Base-by-base conservation (phyloP, 1,140 invertebrate genomes). In the Brachystomella parvula region DNA sequence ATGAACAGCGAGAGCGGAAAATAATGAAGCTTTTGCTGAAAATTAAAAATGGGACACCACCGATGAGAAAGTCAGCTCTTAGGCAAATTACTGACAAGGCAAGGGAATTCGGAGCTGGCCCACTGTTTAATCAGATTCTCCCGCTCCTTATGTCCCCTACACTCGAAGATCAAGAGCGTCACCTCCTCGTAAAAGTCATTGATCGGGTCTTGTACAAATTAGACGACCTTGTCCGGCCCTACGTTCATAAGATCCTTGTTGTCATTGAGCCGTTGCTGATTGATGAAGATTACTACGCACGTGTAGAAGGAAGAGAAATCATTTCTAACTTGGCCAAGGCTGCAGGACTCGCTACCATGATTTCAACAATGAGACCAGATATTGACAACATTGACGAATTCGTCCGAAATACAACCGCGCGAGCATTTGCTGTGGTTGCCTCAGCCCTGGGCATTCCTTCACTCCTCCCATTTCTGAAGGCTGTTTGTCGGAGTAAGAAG, bases 301-400 rank as follows among this genome's bases (percentile, higher is more conserved):
- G 97, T 77, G 96, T 99, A 3, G 97, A 99, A 81, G 96, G 96
- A 62, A 83, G 97, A 77, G 97, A 99, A 80, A 99, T 99, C 69
- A 99, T 99, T 75, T 99, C 96, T 0, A 99, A 99, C 82, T 82
- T 99, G 73, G 96, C 97, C 0, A 99, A 99, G 81, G 97, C 97
- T 24, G 97, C 97, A n/a, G 97, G 97, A 66, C 81, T 99, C 30
- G 97, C 97, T 0, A 99, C 97, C 9, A 99, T 99, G 97, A 99
- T 99, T 75, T 99, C 96, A 0, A 99, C 96, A 0, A 99, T 99
- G 97, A 84, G 97, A 79, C 97, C 97, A 2, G 97, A 99, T 82
- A 99, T 99, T 76, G 97, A 99, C 78, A 99, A 99, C 77, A 98
- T 99, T 75, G 97, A 99, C 80, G 97, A 99, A 53, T 99, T 99